Evolutionary conservation across 2,888 invertebrate genomes (phyloP).

Genomic region (Orchesella flavescens): DNA sequence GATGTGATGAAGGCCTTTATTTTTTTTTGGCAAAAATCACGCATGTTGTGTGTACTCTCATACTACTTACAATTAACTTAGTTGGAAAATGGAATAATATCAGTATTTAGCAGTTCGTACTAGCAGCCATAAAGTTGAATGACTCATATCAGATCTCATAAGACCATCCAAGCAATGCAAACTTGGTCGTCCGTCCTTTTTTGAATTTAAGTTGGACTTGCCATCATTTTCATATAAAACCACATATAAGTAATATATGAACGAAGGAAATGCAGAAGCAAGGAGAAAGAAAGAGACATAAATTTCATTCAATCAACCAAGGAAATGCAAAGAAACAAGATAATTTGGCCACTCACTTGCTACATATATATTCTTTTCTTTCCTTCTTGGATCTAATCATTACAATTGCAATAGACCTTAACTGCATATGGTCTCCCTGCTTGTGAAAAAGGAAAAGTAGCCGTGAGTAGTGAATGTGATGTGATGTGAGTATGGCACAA

Average conservation of each 20-base stretch:
- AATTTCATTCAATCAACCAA: constrained; percentile 22
- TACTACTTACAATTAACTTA: too few species aligned
- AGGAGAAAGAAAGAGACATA: constrained; percentile 2
- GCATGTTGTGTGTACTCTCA: background rate
- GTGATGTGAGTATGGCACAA: background rate
- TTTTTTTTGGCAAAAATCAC: background rate
- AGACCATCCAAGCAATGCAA: background rate
- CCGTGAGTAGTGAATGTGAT: background rate
- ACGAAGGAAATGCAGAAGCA: background rate
- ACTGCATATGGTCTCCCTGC: constrained; percentile 2
- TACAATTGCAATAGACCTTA: constrained; percentile 22
- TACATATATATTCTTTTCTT: background rate
- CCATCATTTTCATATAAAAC: background rate
- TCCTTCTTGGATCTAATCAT: background rate
- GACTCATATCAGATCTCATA: constrained; percentile 9
- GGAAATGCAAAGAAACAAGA: constrained; percentile 28
- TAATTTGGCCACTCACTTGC: constrained; percentile 1
- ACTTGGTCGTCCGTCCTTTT: background rate
- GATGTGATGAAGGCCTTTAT: background rate
- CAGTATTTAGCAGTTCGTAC: too few species aligned
- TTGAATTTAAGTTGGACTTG: background rate
- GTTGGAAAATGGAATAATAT: too few species aligned
- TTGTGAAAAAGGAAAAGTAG: background rate
- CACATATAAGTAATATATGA: background rate
- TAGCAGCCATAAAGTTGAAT: background rate